Conservation (phyloP, 1,140 invertebrate species). For the roundworm (Caenorhabditis elegans) region WBcel235 BX284605.5:12933001-12933500, state of each 20-base stretch:
- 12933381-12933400: not conserved
- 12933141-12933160: not conserved
- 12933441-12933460: slow-evolving; percentile 19
- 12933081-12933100: not conserved
- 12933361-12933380: slow-evolving; percentile 23
- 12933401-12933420: slow-evolving; percentile 10
- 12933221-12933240: not conserved
- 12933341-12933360: not conserved
- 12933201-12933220: not conserved
- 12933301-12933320: slow-evolving; percentile 23
- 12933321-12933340: not conserved
- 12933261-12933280: not conserved
- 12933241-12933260: slow-evolving; percentile 24
- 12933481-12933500: slow-evolving; percentile 26
- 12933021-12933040: not conserved
- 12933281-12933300: not conserved
- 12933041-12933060: not conserved
- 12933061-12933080: not conserved
- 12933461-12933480: slow-evolving; percentile 8
- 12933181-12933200: not conserved
- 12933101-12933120: slow-evolving; percentile 18
- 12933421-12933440: slow-evolving; percentile 21
- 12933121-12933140: slow-evolving; percentile 13
- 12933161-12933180: not conserved
- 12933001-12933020: no score